A percentile compares a stretch with the other conserved stretches of the same genome.
Conservation (phyloP, 2,797 vertebrate species). For the Heliangelus exortis region DNA sequence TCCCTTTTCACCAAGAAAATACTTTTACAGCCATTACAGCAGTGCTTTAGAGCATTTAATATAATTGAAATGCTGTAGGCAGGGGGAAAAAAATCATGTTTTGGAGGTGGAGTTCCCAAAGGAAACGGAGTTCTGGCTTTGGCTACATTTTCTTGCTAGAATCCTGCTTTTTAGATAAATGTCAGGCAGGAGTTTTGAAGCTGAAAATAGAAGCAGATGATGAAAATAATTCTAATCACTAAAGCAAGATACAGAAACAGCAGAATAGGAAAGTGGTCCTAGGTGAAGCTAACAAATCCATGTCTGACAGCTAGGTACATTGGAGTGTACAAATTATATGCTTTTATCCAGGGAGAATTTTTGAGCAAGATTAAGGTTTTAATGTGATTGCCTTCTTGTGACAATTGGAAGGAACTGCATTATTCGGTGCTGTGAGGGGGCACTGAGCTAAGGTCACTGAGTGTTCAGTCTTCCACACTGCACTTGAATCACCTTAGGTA, state of each 20-base stretch:
- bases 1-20: conserved; percentile 51
- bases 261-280: conserved; percentile 48
- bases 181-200: conserved; percentile 51
- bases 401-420: conserved; percentile 71
- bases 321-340: conserved; percentile 68
- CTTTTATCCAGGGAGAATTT: conserved; percentile 73
- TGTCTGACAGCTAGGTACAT: conserved; percentile 64
- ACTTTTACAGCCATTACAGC: conserved; percentile 48
- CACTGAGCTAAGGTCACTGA: conserved; percentile 54
- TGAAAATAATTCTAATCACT: conserved; percentile 67
- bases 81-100: neutral
- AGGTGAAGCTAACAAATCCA: conserved; percentile 70
- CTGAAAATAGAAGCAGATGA: conserved; percentile 64
- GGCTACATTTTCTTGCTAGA: conserved; percentile 53
- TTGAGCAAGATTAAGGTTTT: conserved; percentile 73
- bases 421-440: conserved; percentile 50
- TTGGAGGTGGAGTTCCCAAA: conserved; percentile 56
- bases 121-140: conserved; percentile 54
- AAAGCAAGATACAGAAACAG: conserved; percentile 65
- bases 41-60: conserved; percentile 59
- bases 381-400: conserved; percentile 73
- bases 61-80: conserved; percentile 61
- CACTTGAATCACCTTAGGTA: conserved; percentile 31
- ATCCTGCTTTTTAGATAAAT: conserved; percentile 69
- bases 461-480: conserved; percentile 22